Base-by-base conservation (phyloP, 2,113 vertebrate species). In the Zosterops japonicus region DNA sequence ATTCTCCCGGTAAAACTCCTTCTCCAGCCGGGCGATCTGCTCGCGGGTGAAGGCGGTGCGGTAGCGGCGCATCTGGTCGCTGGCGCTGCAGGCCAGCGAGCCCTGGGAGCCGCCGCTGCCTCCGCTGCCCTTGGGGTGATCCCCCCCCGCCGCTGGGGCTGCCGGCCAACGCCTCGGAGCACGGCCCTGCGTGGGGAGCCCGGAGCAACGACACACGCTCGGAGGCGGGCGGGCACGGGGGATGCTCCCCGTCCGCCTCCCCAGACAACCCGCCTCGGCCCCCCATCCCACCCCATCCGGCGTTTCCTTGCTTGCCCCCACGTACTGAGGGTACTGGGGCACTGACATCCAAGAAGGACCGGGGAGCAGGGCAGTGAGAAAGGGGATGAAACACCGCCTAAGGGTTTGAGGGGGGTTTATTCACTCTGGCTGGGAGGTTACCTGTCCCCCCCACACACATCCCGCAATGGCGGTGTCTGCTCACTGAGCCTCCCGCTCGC, bases 1-100 rank as follows among this genome's bases (percentile, higher is more conserved):
- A 96, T 99, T 99, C 95, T 99, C 99, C 90, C 99, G 97, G 97
- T 99, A 99, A 97, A 99, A 99, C 89, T 99, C 99, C 95, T 99
- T 99, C 97, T 99, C 99, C 97, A 99, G 96, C 17, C 99, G 98
- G 36, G 98, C 99, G 84, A 99, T 99, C 97, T 99, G 99, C 97
- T 99, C 99, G 74, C 99, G 97, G 61, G 99, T 99, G 97, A 99
- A 99, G 69, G 99, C 99, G 4, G 99, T 99, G 72, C 99, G 98
- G 98, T 99, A 99, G 61, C 99, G 98, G 87, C 99, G 98, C 98
- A 99, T 99, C 98, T 99, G 99, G 92, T 99, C 99, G 63, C 97
- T 98, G 70, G 99, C 98, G 35, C 98, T 98, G 95, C 99, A 99
- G 95, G 98, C 97, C 96, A 99, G 92, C 22, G 98, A 97, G 56